These are phyloP conservation scores for Glareola pratincola DNA, from an alignment of 2,113 vertebrate genomes.

Conservation along the genomic window DNA sequence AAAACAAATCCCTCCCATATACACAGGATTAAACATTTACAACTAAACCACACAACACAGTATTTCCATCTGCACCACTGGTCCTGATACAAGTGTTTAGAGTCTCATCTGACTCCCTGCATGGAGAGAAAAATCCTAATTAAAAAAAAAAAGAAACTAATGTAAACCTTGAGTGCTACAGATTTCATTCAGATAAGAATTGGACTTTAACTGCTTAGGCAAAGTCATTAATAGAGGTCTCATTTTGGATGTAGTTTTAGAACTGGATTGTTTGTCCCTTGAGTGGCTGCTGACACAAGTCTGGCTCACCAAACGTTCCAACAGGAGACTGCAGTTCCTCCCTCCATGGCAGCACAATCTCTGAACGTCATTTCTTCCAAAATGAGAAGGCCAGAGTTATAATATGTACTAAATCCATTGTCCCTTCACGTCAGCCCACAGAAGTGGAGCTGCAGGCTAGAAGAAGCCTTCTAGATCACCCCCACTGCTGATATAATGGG, in stretches of 20 bases:
- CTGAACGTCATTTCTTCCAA: not conserved
- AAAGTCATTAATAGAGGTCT: not conserved
- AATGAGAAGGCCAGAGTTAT: not conserved
- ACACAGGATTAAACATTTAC: constrained; percentile 3
- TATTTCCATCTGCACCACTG: not conserved
- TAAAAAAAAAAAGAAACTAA: not conserved
- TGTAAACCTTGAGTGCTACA: not conserved
- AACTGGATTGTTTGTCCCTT: not conserved
- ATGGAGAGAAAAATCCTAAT: not conserved
- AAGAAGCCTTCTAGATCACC: not conserved
- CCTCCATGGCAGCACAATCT: not conserved
- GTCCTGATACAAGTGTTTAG: not conserved
- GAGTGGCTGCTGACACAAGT: not conserved
- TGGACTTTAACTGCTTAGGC: not conserved
- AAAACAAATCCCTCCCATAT: not conserved
- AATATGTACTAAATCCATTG: not conserved
- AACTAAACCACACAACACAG: not conserved
- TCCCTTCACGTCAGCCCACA: not conserved
- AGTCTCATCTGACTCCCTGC: not conserved
- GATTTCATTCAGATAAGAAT: not conserved
- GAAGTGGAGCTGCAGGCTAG: not conserved
- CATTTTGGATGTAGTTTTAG: not conserved
- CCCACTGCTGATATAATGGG: too few species aligned
- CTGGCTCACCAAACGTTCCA: not conserved
- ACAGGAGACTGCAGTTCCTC: not conserved